phyloP scores from a whole-genome alignment of 2,797 vertebrate genomes.

The Okamejei kenojei region DNA sequence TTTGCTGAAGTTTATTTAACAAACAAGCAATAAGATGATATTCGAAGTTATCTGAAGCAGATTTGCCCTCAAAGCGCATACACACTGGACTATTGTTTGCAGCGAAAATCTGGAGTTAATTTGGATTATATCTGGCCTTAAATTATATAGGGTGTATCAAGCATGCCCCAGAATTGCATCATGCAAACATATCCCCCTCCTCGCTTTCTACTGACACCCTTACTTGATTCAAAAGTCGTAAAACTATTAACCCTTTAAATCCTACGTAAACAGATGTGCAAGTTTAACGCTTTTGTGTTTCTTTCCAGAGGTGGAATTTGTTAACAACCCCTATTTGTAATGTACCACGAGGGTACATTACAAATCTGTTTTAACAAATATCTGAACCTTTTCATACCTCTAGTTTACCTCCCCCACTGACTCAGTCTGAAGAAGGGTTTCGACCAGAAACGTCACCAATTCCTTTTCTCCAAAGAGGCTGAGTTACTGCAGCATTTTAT shows the following conservation, averaged over 20 bases:
- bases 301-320: background rate
- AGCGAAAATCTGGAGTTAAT: conserved; percentile 16
- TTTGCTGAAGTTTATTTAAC: background rate
- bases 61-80: background rate
- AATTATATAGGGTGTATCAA: background rate
- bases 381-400: too few relatives aligned
- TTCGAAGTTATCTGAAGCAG: background rate
- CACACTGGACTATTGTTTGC: background rate
- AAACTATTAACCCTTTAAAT: conserved; percentile 1
- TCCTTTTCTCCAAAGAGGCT: too few relatives aligned
- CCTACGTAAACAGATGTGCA: background rate
- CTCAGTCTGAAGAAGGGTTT: too few relatives aligned
- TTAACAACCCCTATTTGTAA: background rate
- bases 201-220: background rate
- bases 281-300: background rate
- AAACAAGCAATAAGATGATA: background rate
- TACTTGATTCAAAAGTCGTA: background rate
- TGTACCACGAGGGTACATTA: background rate
- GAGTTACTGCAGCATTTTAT: too few relatives aligned
- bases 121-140: conserved; percentile 16
- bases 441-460: too few relatives aligned
- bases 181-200: background rate
- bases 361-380: background rate
- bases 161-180: background rate
- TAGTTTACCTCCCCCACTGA: too few relatives aligned